phyloP scores from a whole-genome alignment of 2,888 invertebrate genomes.

The Cecidostiba fungosa region DNA sequence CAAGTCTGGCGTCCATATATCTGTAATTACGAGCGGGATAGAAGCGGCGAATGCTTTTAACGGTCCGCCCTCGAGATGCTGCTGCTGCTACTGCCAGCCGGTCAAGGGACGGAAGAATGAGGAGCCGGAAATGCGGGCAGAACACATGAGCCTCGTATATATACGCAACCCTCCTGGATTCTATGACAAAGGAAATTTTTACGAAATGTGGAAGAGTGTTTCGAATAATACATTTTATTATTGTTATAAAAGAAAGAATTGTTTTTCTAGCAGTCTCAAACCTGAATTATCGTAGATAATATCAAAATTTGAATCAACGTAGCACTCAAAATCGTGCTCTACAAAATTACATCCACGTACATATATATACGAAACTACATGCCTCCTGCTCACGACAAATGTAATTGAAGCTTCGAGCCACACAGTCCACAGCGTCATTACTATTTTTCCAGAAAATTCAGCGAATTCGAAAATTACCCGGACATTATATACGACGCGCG shows the following conservation, averaged over 20 bases:
- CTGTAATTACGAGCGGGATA: slow-evolving; percentile 72
- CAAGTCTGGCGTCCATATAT: slow-evolving; percentile 64
- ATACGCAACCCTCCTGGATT: background rate
- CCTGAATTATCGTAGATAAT: too few species aligned
- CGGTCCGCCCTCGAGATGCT: slow-evolving; percentile 56
- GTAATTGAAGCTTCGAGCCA: background rate
- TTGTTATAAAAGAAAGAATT: too few species aligned
- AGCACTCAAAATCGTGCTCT: background rate
- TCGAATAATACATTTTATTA: background rate
- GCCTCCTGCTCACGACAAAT: background rate
- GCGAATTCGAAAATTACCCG: background rate
- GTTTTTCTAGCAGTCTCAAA: too few species aligned
- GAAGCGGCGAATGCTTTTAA: slow-evolving; percentile 76
- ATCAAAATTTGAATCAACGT: background rate
- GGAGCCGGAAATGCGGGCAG: slow-evolving; percentile 54
- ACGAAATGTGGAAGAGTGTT: background rate
- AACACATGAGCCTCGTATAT: background rate
- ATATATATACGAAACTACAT: background rate
- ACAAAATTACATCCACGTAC: background rate
- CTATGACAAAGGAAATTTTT: slow-evolving; percentile 37
- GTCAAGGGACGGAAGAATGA: slow-evolving; percentile 38
- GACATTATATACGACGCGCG: background rate
- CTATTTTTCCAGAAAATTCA: background rate
- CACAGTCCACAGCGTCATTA: background rate
- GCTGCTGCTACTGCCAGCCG: background rate